Evolutionary conservation across 2,113 vertebrate species (phyloP).

Genomic region (Cebus imitator): DNA sequence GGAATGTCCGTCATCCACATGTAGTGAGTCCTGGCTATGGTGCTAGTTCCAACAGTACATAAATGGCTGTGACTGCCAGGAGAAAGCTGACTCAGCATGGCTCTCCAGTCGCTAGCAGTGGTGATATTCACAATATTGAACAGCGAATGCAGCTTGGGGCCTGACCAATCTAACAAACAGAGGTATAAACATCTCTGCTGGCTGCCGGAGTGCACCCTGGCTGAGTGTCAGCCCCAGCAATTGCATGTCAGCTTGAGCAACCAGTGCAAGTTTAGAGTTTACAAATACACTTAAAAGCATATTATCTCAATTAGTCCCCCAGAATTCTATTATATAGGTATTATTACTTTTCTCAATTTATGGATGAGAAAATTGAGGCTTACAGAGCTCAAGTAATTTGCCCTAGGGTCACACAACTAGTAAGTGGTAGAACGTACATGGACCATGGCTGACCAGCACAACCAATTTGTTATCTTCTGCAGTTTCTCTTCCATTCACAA

Average conservation of each 20-base stretch:
- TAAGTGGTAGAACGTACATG: not conserved
- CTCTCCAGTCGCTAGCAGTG: not conserved
- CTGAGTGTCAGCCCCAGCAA: not conserved
- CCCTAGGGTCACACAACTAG: not conserved
- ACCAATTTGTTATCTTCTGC: not conserved
- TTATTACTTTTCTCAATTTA: not conserved
- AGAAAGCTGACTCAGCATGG: not conserved
- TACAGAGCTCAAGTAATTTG: not conserved
- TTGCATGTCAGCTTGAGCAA: not conserved
- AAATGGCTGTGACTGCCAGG: not conserved
- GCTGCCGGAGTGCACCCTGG: too few relatives aligned
- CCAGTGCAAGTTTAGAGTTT: not conserved
- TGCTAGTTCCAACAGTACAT: not conserved
- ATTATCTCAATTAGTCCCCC: not conserved
- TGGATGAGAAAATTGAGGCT: not conserved
- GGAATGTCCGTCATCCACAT: not conserved
- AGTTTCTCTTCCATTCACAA: not conserved
- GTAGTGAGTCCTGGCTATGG: not conserved
- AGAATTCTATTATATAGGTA: not conserved
- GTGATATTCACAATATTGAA: not conserved
- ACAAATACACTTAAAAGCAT: not conserved
- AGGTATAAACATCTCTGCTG: not conserved
- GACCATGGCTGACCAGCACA: not conserved
- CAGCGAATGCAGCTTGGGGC: not conserved
- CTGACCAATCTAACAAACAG: not conserved